Conservation (phyloP, 2,888 invertebrate genomes). For the Platycheirus rosarum region DNA sequence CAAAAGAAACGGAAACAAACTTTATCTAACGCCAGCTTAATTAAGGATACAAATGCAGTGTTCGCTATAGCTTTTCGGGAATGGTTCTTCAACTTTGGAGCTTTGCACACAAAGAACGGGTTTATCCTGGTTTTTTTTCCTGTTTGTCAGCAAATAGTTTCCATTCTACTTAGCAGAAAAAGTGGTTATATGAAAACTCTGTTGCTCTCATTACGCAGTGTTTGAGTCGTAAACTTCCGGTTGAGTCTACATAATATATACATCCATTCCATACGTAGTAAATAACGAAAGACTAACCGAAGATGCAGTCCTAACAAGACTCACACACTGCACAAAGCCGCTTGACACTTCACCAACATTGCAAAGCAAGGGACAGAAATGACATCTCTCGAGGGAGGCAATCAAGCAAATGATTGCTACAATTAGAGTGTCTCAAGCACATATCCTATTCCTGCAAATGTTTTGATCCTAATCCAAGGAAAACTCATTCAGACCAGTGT, state of each 20-base stretch:
- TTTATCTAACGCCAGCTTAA: conserved; percentile 43
- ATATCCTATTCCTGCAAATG: conserved; percentile 59
- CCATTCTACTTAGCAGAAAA: conserved; percentile 22
- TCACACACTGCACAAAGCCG: neutral
- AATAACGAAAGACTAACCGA: conserved; percentile 4
- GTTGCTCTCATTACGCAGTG: conserved; percentile 46
- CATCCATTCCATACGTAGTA: conserved; percentile 1
- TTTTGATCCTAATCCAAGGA: conserved; percentile 64
- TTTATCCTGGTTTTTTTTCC: conserved; percentile 19
- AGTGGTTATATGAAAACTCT: conserved; percentile 12
- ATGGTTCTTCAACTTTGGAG: conserved; percentile 12
- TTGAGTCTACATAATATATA: conserved; percentile 11
- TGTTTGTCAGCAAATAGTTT: conserved; percentile 26
- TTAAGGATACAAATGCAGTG: conserved; percentile 49
- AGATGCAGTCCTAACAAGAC: neutral
- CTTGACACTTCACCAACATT: conserved; percentile 27
- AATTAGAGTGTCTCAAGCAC: conserved; percentile 74
- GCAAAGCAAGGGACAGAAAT: conserved; percentile 16
- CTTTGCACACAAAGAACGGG: conserved; percentile 12
- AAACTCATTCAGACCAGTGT: conserved; percentile 57
- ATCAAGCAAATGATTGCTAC: conserved; percentile 73
- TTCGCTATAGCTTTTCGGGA: conserved; percentile 7
- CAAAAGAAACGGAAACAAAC: neutral
- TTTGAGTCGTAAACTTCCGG: conserved; percentile 52
- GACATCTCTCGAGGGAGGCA: conserved; percentile 59